Evolutionary conservation across 2,797 vertebrate genomes (phyloP).

Genomic region (Eidolon dupreanum): DNA sequence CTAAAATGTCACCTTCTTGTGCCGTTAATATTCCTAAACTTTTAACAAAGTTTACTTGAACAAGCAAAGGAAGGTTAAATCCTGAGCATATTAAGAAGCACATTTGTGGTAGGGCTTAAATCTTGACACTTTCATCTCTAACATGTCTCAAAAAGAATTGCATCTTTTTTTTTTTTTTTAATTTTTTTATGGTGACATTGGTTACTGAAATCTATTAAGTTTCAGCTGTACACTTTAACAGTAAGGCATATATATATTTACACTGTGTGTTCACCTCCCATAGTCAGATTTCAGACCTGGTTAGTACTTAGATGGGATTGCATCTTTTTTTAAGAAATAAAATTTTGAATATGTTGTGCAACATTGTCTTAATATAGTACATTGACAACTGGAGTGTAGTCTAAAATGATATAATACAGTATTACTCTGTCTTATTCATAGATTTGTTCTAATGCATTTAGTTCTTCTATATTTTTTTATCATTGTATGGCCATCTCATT

Average conservation of each 20-base stretch:
- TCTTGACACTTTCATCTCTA: not conserved
- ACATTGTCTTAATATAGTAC: not conserved
- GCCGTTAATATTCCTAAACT: not conserved
- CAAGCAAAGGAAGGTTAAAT: not conserved
- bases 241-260: too few species aligned
- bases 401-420: not conserved
- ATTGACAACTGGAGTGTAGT: not conserved
- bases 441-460: not conserved
- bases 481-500: not conserved
- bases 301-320: not conserved
- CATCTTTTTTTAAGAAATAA: conserved; percentile 4
- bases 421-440: not conserved
- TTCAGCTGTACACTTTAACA: too few species aligned
- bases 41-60: conserved; percentile 25
- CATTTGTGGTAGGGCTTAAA: not conserved
- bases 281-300: too few species aligned
- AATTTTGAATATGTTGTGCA: not conserved
- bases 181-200: too few species aligned
- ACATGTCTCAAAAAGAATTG: not conserved
- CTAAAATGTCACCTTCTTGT: conserved; percentile 15
- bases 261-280: too few species aligned
- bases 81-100: not conserved
- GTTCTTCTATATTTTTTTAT: not conserved
- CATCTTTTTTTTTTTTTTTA: not conserved
- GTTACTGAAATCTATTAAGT: too few species aligned